Conservation (phyloP, 2,113 vertebrate species). For the Hyla sarda region DNA sequence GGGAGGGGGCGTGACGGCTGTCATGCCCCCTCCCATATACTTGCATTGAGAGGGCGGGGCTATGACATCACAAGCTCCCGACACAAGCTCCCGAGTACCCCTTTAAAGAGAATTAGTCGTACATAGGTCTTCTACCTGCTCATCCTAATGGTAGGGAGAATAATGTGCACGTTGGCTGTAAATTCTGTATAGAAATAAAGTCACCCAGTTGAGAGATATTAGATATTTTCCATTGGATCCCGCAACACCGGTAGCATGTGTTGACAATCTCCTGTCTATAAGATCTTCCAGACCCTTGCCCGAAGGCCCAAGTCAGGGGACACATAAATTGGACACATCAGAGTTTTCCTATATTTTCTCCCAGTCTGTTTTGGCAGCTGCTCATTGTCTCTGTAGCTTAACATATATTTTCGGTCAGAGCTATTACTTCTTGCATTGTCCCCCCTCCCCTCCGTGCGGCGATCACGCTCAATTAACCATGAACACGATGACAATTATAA, state of each 20-base stretch:
- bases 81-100: no score
- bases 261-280: neutral
- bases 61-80: no score
- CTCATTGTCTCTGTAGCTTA: neutral
- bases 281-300: neutral
- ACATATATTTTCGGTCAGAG: neutral
- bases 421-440: neutral
- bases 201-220: neutral
- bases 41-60: no score
- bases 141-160: neutral
- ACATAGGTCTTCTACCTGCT: neutral
- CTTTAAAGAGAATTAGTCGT: slow-evolving; percentile 10
- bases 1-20: no score
- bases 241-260: neutral
- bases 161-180: neutral
- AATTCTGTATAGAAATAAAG: neutral
- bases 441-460: neutral
- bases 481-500: neutral
- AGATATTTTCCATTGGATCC: no score
- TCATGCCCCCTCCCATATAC: no score
- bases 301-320: neutral
- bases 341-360: neutral
- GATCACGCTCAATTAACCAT: neutral
- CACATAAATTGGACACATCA: neutral
- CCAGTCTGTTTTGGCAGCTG: neutral